Evolutionary conservation across 2,888 invertebrate genomes (phyloP).

Genomic region (Octodonta nipae): DNA sequence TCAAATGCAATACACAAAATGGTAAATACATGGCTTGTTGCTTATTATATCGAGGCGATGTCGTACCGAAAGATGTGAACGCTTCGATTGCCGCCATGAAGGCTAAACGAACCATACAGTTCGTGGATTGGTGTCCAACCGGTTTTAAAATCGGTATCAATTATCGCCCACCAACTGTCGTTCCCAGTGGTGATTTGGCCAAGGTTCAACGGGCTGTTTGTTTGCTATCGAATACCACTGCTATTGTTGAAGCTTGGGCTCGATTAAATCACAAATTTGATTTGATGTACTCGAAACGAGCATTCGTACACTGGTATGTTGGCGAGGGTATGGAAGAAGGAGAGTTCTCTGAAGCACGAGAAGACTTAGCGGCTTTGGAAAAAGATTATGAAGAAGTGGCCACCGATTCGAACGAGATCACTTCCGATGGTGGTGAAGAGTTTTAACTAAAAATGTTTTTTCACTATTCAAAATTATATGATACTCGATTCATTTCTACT

Average conservation of each 20-base stretch:
- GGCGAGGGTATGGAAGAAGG: constrained; percentile 70
- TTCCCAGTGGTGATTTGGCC: constrained; percentile 67
- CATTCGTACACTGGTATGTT: constrained; percentile 85
- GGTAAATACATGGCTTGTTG: constrained; percentile 81
- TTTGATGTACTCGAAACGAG: constrained; percentile 83
- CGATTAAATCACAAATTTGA: constrained; percentile 88
- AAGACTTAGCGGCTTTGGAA: constrained; percentile 60
- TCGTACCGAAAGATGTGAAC: constrained; percentile 80
- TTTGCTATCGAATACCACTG: constrained; percentile 82
- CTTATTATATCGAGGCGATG: constrained; percentile 76
- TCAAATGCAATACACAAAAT: too few relatives aligned
- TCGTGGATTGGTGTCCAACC: too few relatives aligned
- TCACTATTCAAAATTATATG: too few relatives aligned
- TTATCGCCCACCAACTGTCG: constrained; percentile 61
- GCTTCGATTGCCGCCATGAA: constrained; percentile 69
- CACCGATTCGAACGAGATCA: too few relatives aligned
- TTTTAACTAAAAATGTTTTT: too few relatives aligned
- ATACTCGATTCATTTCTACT: too few relatives aligned
- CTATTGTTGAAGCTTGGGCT: constrained; percentile 79
- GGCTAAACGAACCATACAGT: constrained; percentile 56
- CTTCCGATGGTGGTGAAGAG: constrained; percentile 24
- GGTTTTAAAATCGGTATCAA: too few relatives aligned
- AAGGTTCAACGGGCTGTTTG: constrained; percentile 76
- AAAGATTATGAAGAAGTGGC: constrained; percentile 65
- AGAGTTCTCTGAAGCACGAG: constrained; percentile 69